Percentiles rank a stretch among this genome's conserved stretches.
phyloP scores from a whole-genome alignment of 1,140 invertebrate genomes.

The Venturia canescens region DNA sequence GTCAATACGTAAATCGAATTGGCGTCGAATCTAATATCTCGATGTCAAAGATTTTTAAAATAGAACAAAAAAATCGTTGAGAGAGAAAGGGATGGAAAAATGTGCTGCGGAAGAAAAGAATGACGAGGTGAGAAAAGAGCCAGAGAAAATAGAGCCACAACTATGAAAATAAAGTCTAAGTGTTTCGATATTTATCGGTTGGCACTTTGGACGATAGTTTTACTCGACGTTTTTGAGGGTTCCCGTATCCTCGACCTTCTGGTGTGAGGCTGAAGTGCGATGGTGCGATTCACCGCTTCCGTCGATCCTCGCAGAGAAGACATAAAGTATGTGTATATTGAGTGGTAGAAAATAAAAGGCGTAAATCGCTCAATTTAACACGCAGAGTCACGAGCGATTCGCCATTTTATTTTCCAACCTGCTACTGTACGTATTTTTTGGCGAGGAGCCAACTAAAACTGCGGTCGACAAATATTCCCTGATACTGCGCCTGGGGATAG shows the following conservation, averaged over 20 bases:
- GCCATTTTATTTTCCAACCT: neutral
- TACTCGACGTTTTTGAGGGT: conserved; percentile 53
- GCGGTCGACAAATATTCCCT: conserved; percentile 32
- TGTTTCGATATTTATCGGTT: conserved; percentile 75
- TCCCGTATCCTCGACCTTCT: conserved; percentile 49
- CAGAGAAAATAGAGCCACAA: conserved; percentile 53
- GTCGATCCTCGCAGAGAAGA: conserved; percentile 29
- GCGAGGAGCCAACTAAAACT: conserved; percentile 67
- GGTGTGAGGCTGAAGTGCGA: conserved; percentile 45
- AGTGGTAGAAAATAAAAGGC: neutral
- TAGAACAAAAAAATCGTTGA: neutral
- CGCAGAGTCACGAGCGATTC: neutral
- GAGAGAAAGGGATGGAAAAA: neutral
- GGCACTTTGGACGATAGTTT: conserved; percentile 59
- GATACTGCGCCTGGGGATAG: neutral
- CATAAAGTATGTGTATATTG: neutral
- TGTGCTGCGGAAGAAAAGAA: neutral
- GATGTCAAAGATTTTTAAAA: neutral
- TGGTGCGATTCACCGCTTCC: conserved; percentile 33
- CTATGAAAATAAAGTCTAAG: conserved; percentile 70
- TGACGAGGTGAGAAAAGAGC: conserved; percentile 41
- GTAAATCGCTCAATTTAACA: neutral
- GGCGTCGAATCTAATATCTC: neutral
- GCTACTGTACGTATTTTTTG: conserved; percentile 63
- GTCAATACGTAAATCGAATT: neutral